Evolutionary conservation across 2,113 vertebrate species (phyloP).

Genomic region (Myocastor coypus): DNA sequence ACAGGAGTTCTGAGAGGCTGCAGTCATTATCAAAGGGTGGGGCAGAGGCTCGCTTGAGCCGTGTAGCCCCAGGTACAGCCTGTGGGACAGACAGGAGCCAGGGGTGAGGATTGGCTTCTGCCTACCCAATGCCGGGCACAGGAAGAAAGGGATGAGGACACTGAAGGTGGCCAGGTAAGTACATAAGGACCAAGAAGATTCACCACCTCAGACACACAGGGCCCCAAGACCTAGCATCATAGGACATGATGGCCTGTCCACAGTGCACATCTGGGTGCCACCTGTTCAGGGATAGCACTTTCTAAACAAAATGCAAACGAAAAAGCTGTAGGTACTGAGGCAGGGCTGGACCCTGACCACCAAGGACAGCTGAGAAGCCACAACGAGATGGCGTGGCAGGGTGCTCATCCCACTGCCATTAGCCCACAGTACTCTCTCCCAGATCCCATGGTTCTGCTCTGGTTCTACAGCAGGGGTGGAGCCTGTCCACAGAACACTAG

Average conservation of each 20-base stretch:
- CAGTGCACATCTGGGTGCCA: neutral
- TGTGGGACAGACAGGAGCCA: conserved; percentile 42
- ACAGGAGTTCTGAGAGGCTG: conserved; percentile 95
- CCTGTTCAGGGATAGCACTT: fast-evolving
- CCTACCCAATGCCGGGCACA: neutral
- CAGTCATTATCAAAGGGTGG: conserved; percentile 93
- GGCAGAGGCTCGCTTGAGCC: conserved; percentile 86
- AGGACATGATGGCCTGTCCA: neutral
- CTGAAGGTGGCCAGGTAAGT: neutral
- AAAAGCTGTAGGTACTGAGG: fast-evolving
- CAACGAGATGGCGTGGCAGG: fast-evolving
- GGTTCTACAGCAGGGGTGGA: neutral
- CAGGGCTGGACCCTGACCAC: fast-evolving
- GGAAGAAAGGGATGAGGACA: neutral
- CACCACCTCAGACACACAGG: neutral
- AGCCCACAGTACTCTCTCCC: fast-evolving
- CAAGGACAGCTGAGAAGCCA: fast-evolving
- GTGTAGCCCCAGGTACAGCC: conserved; percentile 77
- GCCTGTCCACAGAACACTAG: too few relatives aligned
- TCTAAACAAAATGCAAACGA: fast-evolving
- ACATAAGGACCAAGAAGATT: too few relatives aligned
- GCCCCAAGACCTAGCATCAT: neutral
- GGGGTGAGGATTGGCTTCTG: neutral
- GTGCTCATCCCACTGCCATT: neutral
- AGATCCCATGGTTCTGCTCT: fast-evolving